phyloP scores from a whole-genome alignment of 2,888 invertebrate species.

The Tromatobia lineatoria region DNA sequence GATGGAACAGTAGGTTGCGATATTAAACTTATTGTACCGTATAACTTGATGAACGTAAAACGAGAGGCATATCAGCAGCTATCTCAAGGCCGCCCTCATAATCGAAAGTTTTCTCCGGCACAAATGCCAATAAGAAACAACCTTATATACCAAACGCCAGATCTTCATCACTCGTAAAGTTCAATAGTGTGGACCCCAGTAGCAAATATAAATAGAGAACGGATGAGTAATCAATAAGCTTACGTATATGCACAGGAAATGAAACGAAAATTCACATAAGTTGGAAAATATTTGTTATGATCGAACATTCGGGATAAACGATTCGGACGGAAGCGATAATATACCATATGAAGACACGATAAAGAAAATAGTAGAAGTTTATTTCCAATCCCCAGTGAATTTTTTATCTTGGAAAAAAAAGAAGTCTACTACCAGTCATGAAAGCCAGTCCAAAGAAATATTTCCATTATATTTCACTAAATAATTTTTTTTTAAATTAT shows the following conservation, averaged over 20 bases:
- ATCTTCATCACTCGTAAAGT: slow-evolving; percentile 42
- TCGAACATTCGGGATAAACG: not conserved
- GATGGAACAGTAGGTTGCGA: not conserved
- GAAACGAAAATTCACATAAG: not conserved
- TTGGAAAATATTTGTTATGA: slow-evolving; percentile 4
- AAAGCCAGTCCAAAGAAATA: too few species aligned
- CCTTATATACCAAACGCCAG: not conserved
- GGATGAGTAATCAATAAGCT: slow-evolving; percentile 4
- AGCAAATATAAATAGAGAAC: slow-evolving; percentile 42
- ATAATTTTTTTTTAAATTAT: too few species aligned
- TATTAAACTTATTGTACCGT: not conserved
- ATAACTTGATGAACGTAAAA: not conserved
- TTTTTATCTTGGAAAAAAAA: too few species aligned
- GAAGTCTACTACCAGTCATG: too few species aligned
- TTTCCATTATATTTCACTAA: too few species aligned
- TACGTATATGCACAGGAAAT: not conserved
- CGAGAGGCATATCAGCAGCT: not conserved
- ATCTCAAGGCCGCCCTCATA: slow-evolving; percentile 15
- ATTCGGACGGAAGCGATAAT: not conserved
- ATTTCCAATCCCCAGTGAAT: too few species aligned
- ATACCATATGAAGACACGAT: not conserved
- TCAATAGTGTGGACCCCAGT: slow-evolving; percentile 42
- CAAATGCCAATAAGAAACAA: slow-evolving; percentile 1
- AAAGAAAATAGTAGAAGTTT: not conserved
- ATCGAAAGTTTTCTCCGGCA: slow-evolving; percentile 33